Conservation (phyloP, 2,888 invertebrate genomes). For the Zaprionus lineosus region DNA sequence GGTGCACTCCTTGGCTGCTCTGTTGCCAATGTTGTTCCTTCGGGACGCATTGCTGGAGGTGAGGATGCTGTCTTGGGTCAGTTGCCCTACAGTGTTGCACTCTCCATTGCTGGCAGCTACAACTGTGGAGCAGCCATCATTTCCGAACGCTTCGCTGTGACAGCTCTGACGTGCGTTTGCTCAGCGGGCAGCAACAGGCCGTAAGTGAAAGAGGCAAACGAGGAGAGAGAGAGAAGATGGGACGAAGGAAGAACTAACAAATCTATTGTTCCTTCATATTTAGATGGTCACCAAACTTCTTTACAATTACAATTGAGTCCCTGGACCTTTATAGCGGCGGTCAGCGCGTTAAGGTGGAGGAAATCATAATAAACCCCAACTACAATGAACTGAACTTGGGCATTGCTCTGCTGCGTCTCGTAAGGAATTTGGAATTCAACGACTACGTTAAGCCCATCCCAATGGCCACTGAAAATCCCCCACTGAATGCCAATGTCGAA, state of each 20-base stretch:
- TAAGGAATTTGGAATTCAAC: constrained; percentile 43
- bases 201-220: too few species aligned
- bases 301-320: constrained; percentile 76
- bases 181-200: constrained; percentile 59
- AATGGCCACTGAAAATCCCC: constrained; percentile 48
- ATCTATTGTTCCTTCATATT: background rate
- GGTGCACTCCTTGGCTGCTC: constrained; percentile 20
- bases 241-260: background rate
- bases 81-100: constrained; percentile 81
- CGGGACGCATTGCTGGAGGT: constrained; percentile 79
- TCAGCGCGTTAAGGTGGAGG: constrained; percentile 47
- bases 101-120: constrained; percentile 61
- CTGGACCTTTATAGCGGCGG: constrained; percentile 77
- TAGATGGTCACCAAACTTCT: constrained; percentile 73
- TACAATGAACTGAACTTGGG: constrained; percentile 68
- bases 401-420: constrained; percentile 71
- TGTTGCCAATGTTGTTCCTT: constrained; percentile 36
- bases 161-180: constrained; percentile 79
- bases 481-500: constrained; percentile 50
- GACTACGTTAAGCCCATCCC: constrained; percentile 56
- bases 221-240: too few species aligned
- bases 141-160: constrained; percentile 74
- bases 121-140: constrained; percentile 79
- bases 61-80: constrained; percentile 77
- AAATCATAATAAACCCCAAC: constrained; percentile 58